Evolutionary conservation across 1,140 invertebrate genomes (phyloP).

Genomic region (Euura saliciscinereae): DNA sequence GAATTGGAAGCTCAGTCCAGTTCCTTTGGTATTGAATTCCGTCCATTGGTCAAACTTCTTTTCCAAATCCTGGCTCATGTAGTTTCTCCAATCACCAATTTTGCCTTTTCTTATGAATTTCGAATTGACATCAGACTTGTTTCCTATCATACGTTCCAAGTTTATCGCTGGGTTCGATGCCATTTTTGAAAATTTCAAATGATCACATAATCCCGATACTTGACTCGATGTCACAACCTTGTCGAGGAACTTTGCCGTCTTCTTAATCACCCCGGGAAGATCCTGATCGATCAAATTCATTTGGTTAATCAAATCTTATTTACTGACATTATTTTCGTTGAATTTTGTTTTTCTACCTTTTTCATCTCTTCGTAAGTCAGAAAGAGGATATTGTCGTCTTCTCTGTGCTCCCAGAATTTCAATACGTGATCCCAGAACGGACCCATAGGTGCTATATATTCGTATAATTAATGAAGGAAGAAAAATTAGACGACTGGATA

Average conservation of each 20-base stretch:
- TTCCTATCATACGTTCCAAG: constrained; percentile 66
- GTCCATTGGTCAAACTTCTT: constrained; percentile 78
- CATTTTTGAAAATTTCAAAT: constrained; percentile 84
- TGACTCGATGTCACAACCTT: constrained; percentile 71
- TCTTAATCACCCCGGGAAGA: constrained; percentile 66
- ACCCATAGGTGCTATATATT: constrained; percentile 64
- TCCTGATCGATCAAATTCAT: constrained; percentile 52
- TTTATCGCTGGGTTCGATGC: constrained; percentile 80
- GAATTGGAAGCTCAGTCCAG: constrained; percentile 66
- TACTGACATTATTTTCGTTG: constrained; percentile 1
- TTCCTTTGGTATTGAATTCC: constrained; percentile 68
- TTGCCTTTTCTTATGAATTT: constrained; percentile 82
- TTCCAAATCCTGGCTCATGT: constrained; percentile 75
- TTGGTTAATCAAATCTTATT: neutral
- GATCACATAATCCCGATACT: constrained; percentile 70
- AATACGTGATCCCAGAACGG: constrained; percentile 74
- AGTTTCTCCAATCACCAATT: constrained; percentile 84
- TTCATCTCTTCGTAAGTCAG: constrained; percentile 89
- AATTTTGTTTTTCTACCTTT: constrained; percentile 46
- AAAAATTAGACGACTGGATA: neutral
- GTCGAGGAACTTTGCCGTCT: constrained; percentile 75
- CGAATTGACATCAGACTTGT: constrained; percentile 58
- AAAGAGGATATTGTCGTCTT: constrained; percentile 80
- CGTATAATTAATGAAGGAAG: constrained; percentile 11
- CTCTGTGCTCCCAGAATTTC: constrained; percentile 72